Conservation (phyloP, 2,888 invertebrate genomes). For the Volucella inanis region DNA sequence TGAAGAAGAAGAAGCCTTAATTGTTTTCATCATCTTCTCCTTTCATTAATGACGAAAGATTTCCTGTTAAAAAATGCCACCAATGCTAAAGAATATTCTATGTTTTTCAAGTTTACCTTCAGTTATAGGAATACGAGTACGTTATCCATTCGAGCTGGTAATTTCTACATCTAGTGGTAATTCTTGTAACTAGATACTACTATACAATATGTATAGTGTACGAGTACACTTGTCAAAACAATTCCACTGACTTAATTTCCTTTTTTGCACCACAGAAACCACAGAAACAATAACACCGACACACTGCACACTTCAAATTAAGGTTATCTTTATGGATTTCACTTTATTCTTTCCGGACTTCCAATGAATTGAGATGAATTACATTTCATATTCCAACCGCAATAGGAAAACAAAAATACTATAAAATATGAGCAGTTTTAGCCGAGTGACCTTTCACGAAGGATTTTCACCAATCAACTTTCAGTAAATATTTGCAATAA, state of each 20-base stretch:
- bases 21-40: constrained; percentile 53
- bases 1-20: constrained; percentile 47
- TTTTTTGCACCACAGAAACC: constrained; percentile 63
- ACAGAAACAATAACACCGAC: constrained; percentile 17
- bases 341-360: constrained; percentile 17
- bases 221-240: constrained; percentile 61
- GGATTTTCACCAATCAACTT: constrained; percentile 43
- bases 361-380: constrained; percentile 18
- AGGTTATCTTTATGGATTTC: constrained; percentile 45
- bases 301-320: constrained; percentile 57
- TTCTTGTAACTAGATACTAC: constrained; percentile 60
- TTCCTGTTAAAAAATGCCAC: constrained; percentile 64
- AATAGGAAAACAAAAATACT: constrained; percentile 2
- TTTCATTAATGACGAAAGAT: constrained; percentile 57
- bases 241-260: constrained; percentile 64
- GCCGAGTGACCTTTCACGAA: constrained; percentile 61
- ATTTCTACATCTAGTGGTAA: constrained; percentile 46
- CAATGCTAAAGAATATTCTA: constrained; percentile 41
- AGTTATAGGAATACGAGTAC: constrained; percentile 28
- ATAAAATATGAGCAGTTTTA: constrained; percentile 22
- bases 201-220: not conserved
- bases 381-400: constrained; percentile 47
- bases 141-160: constrained; percentile 59
- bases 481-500: constrained; percentile 14
- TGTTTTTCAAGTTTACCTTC: constrained; percentile 68